Conservation (phyloP, 1,140 invertebrate species). For the Lucilia cuprina region DNA sequence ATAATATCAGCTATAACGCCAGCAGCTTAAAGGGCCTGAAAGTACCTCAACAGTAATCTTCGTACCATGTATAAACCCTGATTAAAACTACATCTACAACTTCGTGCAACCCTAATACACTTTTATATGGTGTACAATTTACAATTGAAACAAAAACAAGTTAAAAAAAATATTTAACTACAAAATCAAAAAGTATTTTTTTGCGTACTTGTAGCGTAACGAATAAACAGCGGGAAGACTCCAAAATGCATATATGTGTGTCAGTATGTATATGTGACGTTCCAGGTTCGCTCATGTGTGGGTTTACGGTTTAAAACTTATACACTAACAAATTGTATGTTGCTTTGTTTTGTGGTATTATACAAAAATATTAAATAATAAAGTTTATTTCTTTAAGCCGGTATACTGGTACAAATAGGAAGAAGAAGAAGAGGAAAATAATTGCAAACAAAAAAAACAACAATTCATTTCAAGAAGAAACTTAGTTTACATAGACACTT, state of each 20-base stretch:
- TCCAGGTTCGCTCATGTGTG: not conserved
- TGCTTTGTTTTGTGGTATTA: not conserved
- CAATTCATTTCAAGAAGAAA: not conserved
- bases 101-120: too few species aligned
- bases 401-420: not conserved
- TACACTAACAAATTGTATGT: not conserved
- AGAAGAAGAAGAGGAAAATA: not conserved
- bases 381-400: not conserved
- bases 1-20: too few species aligned
- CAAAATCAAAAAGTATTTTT: not conserved
- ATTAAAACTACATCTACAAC: too few species aligned
- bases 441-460: not conserved
- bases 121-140: too few species aligned
- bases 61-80: too few species aligned
- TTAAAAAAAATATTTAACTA: too few species aligned
- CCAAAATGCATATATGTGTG: too few species aligned
- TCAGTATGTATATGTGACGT: not conserved
- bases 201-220: not conserved
- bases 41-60: too few species aligned
- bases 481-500: not conserved
- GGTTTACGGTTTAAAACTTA: not conserved
- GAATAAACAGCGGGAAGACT: not conserved
- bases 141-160: not conserved
- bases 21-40: too few species aligned
- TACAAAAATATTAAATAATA: slow-evolving; percentile 1